Conservation (phyloP, 1,140 invertebrate genomes). For the Microplitis demolitor region DNA sequence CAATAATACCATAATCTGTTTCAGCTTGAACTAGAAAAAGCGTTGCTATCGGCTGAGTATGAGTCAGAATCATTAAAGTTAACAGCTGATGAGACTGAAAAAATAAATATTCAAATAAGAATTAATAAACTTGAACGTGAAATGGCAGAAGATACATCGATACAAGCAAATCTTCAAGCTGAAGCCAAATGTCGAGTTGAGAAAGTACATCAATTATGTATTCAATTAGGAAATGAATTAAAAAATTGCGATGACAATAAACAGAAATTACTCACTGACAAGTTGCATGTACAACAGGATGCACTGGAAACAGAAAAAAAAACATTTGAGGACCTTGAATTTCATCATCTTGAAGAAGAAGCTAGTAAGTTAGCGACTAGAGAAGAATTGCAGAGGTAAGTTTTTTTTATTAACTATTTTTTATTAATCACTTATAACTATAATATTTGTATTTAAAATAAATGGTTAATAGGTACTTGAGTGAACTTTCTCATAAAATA, state of each 20-base stretch:
- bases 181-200: conserved; percentile 59
- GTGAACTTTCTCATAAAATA: conserved; percentile 69
- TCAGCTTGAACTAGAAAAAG: conserved; percentile 83
- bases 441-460: background rate
- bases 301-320: conserved; percentile 75
- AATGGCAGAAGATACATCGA: conserved; percentile 57
- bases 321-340: conserved; percentile 91
- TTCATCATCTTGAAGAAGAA: conserved; percentile 90
- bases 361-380: conserved; percentile 79
- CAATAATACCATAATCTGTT: conserved; percentile 34
- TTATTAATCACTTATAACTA: background rate
- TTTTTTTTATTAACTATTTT: background rate
- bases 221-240: conserved; percentile 49
- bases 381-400: conserved; percentile 80
- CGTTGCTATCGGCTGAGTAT: conserved; percentile 80
- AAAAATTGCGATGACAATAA: conserved; percentile 39
- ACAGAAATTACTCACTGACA: conserved; percentile 45
- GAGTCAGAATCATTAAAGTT: conserved; percentile 77
- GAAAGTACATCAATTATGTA: conserved; percentile 59
- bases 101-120: conserved; percentile 69
- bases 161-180: conserved; percentile 56
- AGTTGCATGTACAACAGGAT: conserved; percentile 64
- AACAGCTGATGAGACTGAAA: conserved; percentile 71
- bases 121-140: conserved; percentile 63
- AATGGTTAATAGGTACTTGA: conserved; percentile 57